Evolutionary conservation across 1,140 invertebrate species (phyloP).

Genomic region (Zaprionus inermis): DNA sequence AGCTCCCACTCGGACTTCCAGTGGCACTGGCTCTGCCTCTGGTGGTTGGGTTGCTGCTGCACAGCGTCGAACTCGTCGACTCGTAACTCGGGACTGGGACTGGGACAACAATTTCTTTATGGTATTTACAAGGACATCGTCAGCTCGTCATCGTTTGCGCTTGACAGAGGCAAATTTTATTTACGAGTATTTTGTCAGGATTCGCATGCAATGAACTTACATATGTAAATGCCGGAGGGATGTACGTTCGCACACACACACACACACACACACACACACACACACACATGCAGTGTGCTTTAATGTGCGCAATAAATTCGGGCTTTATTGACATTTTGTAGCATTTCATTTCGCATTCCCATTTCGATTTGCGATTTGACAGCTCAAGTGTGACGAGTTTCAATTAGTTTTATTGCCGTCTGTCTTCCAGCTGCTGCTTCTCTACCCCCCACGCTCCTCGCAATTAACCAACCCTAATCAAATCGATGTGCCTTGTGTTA

Average conservation of each 20-base stretch:
- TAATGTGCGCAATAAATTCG: constrained; percentile 18
- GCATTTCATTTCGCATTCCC: constrained; percentile 10
- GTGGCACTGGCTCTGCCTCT: neutral
- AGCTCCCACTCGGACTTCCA: constrained; percentile 20
- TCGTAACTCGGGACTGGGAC: too few species aligned
- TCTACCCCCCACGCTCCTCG: neutral
- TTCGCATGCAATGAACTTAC: constrained; percentile 28
- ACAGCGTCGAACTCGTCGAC: neutral
- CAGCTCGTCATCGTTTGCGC: constrained; percentile 73
- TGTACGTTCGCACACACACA: constrained; percentile 13
- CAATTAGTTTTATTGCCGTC: constrained; percentile 26
- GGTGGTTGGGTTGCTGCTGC: neutral
- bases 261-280: constrained; percentile 7
- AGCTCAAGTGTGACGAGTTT: constrained; percentile 32
- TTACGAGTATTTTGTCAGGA: constrained; percentile 44
- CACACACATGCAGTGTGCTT: neutral
- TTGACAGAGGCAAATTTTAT: constrained; percentile 52
- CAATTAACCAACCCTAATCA: constrained; percentile 21
- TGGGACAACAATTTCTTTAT: constrained; percentile 73
- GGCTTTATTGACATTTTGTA: constrained; percentile 36
- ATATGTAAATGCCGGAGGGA: constrained; percentile 37
- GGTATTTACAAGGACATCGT: constrained; percentile 77
- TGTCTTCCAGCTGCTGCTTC: neutral
- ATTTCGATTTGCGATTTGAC: constrained; percentile 9
- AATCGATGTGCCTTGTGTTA: constrained; percentile 13